Percentiles rank a stretch among this genome's conserved stretches.
These are phyloP conservation scores for Speoplatyrhinus poulsoni DNA, from an alignment of 2,113 vertebrate genomes.

Conservation along the genomic window DNA sequence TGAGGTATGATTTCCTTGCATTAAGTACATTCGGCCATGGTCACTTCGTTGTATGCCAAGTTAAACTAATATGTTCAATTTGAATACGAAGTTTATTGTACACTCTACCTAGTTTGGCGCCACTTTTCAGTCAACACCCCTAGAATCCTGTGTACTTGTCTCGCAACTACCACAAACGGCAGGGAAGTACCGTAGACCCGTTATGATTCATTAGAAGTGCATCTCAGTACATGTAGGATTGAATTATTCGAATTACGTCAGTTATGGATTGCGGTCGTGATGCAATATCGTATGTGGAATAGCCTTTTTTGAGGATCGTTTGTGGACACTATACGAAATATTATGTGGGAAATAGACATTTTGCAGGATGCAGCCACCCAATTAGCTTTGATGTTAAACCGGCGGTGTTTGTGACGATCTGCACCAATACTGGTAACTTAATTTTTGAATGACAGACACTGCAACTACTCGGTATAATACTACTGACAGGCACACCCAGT, in stretches of 20 bases:
- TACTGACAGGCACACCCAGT: conserved; percentile 10
- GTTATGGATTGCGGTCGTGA: not conserved
- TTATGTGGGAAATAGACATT: not conserved
- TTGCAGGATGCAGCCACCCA: not conserved
- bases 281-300: not conserved
- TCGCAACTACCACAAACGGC: conserved; percentile 15
- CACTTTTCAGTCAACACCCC: conserved; percentile 74
- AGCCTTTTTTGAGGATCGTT: not conserved
- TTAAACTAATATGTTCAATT: not conserved
- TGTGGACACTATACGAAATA: not conserved
- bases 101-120: conserved; percentile 66
- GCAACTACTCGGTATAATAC: conserved; percentile 1
- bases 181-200: conserved; percentile 6
- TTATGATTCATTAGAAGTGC: not conserved
- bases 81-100: conserved; percentile 49
- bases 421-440: not conserved
- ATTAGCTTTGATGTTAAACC: not conserved
- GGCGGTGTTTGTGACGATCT: not conserved
- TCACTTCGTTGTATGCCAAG: not conserved
- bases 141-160: conserved; percentile 51
- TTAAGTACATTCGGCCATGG: not conserved
- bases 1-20: not conserved
- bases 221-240: not conserved
- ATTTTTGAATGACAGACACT: conserved; percentile 14
- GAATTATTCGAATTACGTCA: not conserved